phyloP scores from a whole-genome alignment of 2,888 invertebrate species.

The Atethmia centrago region DNA sequence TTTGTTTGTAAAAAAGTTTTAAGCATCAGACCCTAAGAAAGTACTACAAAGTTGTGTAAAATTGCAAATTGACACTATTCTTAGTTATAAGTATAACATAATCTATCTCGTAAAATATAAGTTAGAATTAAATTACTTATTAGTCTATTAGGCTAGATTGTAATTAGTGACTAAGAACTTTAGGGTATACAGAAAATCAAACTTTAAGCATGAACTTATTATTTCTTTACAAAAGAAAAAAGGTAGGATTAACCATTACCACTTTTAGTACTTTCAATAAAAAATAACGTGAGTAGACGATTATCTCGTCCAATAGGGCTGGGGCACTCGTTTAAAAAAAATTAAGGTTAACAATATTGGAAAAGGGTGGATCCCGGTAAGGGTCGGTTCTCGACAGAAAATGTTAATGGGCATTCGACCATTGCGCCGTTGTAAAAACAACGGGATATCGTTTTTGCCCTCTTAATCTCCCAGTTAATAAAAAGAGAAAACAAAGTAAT shows the following conservation, averaged over 20 bases:
- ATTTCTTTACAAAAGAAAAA: neutral
- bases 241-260: slow-evolving; percentile 10
- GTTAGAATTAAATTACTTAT: too few species aligned
- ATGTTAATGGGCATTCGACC: slow-evolving; percentile 82
- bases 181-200: too few species aligned
- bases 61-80: too few species aligned
- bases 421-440: slow-evolving; percentile 81
- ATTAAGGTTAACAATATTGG: slow-evolving; percentile 74
- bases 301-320: slow-evolving; percentile 49
- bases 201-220: neutral
- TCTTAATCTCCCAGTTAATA: slow-evolving; percentile 79
- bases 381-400: slow-evolving; percentile 77
- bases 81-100: too few species aligned
- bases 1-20: too few species aligned
- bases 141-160: too few species aligned
- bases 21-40: too few species aligned
- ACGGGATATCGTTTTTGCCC: slow-evolving; percentile 78
- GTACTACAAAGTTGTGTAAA: too few species aligned
- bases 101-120: too few species aligned
- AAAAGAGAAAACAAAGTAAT: slow-evolving; percentile 78
- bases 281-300: slow-evolving; percentile 54
- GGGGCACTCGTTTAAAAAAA: slow-evolving; percentile 62
- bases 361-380: slow-evolving; percentile 68
- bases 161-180: too few species aligned
- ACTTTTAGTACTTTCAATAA: slow-evolving; percentile 45